Conservation (phyloP, 2,797 vertebrate genomes). For the Propithecus perrieri region DNA sequence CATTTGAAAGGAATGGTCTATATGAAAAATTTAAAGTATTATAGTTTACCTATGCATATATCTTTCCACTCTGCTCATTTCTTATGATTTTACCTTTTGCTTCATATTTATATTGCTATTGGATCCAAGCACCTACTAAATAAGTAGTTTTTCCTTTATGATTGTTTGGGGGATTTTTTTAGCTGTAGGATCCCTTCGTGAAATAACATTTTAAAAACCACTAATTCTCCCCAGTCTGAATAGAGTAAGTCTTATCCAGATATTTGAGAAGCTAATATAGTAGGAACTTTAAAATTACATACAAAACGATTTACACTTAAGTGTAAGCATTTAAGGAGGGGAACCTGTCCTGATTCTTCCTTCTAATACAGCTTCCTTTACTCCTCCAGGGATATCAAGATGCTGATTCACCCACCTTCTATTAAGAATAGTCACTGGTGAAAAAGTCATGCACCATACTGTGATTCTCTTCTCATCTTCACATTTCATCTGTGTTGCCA, state of each 20-base stretch:
- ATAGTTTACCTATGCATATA: background rate
- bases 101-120: slow-evolving; percentile 19
- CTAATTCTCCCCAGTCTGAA: background rate
- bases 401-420: background rate
- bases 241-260: background rate
- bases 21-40: background rate
- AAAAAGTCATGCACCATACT: background rate
- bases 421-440: background rate
- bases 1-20: background rate
- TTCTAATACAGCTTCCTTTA: background rate
- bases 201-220: slow-evolving; percentile 28
- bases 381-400: background rate
- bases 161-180: background rate
- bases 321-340: background rate
- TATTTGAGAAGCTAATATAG: background rate
- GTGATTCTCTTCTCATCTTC: background rate
- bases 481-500: background rate
- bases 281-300: background rate
- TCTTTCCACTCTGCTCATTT: background rate
- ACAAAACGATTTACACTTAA: background rate
- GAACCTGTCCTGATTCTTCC: background rate
- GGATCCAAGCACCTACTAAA: background rate
- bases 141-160: background rate
- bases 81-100: background rate
- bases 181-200: background rate